A percentile compares a stretch with the other conserved stretches of the same genome.
phyloP scores from a whole-genome alignment of 2,888 invertebrate genomes.

The Keiferia lycopersicella region DNA sequence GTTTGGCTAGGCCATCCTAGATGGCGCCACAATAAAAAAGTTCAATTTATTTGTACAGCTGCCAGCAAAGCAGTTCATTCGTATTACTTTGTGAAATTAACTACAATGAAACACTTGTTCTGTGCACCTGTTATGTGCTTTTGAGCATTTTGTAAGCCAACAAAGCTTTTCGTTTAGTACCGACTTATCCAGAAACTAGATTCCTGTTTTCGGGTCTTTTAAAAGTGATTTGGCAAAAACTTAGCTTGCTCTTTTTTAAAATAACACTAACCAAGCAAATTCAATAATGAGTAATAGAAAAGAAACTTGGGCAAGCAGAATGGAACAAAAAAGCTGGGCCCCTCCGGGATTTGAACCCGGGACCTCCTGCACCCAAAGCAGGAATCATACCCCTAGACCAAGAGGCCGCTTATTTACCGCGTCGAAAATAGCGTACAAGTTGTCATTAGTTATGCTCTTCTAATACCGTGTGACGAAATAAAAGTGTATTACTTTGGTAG shows the following conservation, averaged over 20 bases:
- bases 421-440: constrained; percentile 21
- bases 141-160: background rate
- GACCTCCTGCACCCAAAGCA: constrained; percentile 88
- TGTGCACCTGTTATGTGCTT: background rate
- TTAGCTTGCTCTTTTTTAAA: no score
- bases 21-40: background rate
- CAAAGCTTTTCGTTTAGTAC: background rate
- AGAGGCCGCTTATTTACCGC: constrained; percentile 69
- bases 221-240: background rate
- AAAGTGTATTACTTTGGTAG: no score
- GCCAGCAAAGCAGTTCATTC: background rate
- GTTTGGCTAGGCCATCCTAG: background rate
- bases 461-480: background rate
- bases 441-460: background rate
- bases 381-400: constrained; percentile 88
- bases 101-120: constrained; percentile 4
- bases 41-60: constrained; percentile 6
- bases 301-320: background rate
- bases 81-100: background rate
- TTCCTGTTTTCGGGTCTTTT: background rate
- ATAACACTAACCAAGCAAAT: no score
- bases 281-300: background rate
- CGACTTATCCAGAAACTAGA: background rate
- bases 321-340: constrained; percentile 66
- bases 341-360: constrained; percentile 88